Evolutionary conservation across 2,888 invertebrate genomes (phyloP).

Genomic region (Charanyca ferruginea): DNA sequence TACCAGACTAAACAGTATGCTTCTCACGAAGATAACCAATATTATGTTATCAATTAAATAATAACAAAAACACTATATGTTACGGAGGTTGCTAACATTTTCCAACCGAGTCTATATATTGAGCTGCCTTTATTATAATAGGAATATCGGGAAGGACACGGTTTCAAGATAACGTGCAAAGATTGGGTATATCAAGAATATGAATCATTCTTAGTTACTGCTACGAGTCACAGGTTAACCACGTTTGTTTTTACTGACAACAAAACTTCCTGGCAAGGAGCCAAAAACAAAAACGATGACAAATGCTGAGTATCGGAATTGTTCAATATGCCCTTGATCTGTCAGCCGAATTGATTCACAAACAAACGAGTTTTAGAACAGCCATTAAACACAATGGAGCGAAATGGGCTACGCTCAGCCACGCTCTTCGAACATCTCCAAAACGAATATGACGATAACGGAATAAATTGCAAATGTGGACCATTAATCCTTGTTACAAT

Average conservation of each 20-base stretch:
- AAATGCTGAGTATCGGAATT: conserved; percentile 46
- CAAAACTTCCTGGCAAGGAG: conserved; percentile 39
- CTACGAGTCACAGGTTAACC: conserved; percentile 44
- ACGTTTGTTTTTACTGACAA: conserved; percentile 46
- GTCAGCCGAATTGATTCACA: conserved; percentile 61
- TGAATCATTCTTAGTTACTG: conserved; percentile 48
- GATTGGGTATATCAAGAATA: conserved; percentile 32
- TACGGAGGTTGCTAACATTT: background rate
- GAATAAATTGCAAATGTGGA: conserved; percentile 76
- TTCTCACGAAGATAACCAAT: conserved; percentile 9
- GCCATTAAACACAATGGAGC: conserved; percentile 64
- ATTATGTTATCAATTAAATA: background rate
- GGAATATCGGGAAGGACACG: conserved; percentile 6
- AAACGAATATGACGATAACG: conserved; percentile 70
- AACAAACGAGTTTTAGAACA: conserved; percentile 58
- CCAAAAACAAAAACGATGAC: conserved; percentile 55
- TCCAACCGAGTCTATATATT: background rate
- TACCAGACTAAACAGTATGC: background rate
- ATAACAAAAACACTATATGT: conserved; percentile 4
- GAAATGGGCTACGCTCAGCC: conserved; percentile 62
- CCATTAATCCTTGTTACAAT: conserved; percentile 78
- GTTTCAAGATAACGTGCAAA: conserved; percentile 17
- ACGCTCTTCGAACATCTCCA: conserved; percentile 58
- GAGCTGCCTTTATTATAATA: background rate
- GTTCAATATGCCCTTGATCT: conserved; percentile 60